Evolutionary conservation across 2,113 vertebrate species (phyloP).

Genomic region (Cyphomyrus discorhynchus): DNA sequence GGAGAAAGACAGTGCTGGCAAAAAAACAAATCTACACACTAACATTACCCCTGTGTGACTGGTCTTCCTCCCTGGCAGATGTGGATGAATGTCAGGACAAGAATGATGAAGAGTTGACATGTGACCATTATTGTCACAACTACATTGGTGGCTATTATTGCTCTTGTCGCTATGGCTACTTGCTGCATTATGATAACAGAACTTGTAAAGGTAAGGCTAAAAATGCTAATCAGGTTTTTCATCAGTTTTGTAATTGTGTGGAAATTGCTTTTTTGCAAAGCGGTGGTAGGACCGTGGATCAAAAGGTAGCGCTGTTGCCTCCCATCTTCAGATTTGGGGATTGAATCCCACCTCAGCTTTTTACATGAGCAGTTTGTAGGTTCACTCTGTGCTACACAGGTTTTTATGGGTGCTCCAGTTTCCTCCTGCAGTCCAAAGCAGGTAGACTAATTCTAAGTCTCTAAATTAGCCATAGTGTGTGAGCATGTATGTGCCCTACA

Average conservation of each 20-base stretch:
- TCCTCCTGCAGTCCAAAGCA: neutral
- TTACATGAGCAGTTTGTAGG: neutral
- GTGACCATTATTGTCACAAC: slow-evolving; percentile 94
- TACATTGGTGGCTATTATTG: slow-evolving; percentile 91
- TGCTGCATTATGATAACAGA: slow-evolving; percentile 85
- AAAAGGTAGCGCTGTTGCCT: neutral
- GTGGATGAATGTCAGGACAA: slow-evolving; percentile 81
- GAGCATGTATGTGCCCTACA: neutral
- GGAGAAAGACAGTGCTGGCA: neutral
- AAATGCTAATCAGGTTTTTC: neutral
- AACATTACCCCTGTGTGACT: neutral
- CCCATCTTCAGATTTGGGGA: neutral
- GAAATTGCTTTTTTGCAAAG: neutral
- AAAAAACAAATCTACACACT: neutral
- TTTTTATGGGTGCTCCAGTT: neutral
- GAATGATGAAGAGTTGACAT: slow-evolving; percentile 69
- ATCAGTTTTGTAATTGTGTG: neutral
- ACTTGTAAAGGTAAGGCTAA: slow-evolving; percentile 80
- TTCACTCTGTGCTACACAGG: neutral
- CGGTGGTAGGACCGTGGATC: neutral
- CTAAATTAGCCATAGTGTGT: neutral
- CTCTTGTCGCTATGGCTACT: slow-evolving; percentile 90
- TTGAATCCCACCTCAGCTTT: neutral
- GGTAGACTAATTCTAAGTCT: neutral
- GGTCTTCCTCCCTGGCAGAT: slow-evolving; percentile 56